Conservation (phyloP, 1,140 invertebrate species). For the Armadillidium nasatum region DNA sequence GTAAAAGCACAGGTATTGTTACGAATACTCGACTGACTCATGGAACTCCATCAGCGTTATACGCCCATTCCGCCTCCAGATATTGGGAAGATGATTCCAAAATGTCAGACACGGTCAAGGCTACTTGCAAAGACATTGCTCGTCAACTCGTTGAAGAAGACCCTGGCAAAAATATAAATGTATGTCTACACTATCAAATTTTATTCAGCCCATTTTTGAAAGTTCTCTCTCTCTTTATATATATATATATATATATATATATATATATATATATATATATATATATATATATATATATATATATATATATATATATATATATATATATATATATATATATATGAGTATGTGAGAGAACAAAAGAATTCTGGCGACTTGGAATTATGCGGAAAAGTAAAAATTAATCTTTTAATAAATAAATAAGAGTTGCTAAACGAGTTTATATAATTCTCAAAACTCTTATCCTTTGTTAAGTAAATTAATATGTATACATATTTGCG, state of each 20-base stretch:
- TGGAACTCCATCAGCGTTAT: constrained; percentile 80
- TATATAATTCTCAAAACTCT: too few species aligned
- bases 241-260: constrained; percentile 22
- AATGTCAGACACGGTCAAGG: constrained; percentile 32
- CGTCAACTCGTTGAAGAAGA: constrained; percentile 66
- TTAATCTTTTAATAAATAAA: too few species aligned
- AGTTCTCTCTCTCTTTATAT: neutral
- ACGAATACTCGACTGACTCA: constrained; percentile 88
- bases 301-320: constrained; percentile 24
- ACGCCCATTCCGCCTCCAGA: constrained; percentile 67
- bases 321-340: too few species aligned
- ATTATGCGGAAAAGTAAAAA: too few species aligned
- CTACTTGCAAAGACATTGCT: constrained; percentile 67
- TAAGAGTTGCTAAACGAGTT: too few species aligned
- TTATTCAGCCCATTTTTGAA: too few species aligned
- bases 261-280: constrained; percentile 24
- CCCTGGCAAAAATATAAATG: constrained; percentile 69
- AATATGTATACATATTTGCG: too few species aligned
- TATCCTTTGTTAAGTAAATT: too few species aligned
- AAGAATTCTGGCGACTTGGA: too few species aligned
- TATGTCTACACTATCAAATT: constrained; percentile 47
- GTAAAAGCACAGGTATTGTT: constrained; percentile 65
- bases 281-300: constrained; percentile 20
- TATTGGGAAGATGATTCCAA: constrained; percentile 68
- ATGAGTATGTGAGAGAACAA: too few species aligned